A percentile compares a stretch with the other conserved stretches of the same genome.
phyloP scores from a whole-genome alignment of 2,888 invertebrate species.

The Ganaspis brasiliensis region DNA sequence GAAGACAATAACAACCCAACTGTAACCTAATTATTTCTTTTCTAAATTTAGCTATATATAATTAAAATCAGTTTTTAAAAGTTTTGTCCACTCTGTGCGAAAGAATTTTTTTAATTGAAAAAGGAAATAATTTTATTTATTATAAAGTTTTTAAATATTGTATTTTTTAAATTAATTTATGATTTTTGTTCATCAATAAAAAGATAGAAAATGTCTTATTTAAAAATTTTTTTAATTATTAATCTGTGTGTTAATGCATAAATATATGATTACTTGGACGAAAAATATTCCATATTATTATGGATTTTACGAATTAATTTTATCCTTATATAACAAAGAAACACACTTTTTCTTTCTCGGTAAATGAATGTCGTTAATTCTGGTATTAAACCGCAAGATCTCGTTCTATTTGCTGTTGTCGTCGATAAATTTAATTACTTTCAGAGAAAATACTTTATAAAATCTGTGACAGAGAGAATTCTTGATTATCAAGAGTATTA shows the following conservation, averaged over 20 bases:
- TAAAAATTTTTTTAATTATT: too few relatives aligned
- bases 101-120: too few relatives aligned
- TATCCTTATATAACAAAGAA: not conserved
- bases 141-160: too few relatives aligned
- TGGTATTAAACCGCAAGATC: not conserved
- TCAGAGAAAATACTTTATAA: not conserved
- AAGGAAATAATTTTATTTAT: too few relatives aligned
- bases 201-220: too few relatives aligned
- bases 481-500: not conserved
- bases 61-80: not conserved
- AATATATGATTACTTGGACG: too few relatives aligned
- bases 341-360: not conserved
- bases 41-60: not conserved
- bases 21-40: slow-evolving; percentile 17
- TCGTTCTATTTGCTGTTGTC: slow-evolving; percentile 8
- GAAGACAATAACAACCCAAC: not conserved
- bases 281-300: too few relatives aligned
- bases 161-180: too few relatives aligned
- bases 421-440: slow-evolving; percentile 1
- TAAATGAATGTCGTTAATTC: not conserved
- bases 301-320: not conserved
- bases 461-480: not conserved
- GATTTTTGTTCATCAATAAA: too few relatives aligned
- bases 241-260: too few relatives aligned
- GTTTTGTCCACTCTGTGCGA: too few relatives aligned